Conservation (phyloP, 2,797 vertebrate species). For the Thripadectes ignobilis region DNA sequence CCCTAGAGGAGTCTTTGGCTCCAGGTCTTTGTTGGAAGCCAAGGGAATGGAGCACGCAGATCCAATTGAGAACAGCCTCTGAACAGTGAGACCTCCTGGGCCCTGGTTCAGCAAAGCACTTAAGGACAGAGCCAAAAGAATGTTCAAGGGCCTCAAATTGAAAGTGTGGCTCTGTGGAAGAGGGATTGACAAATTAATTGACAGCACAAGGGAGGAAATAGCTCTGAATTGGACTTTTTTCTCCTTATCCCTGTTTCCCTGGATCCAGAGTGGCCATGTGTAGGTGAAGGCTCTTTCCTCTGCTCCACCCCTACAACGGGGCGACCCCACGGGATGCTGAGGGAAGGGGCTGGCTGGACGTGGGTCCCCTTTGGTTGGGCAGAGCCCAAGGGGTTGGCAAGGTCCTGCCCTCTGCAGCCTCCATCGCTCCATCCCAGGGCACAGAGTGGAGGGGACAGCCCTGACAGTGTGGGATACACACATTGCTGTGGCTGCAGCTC, state of each 20-base stretch:
- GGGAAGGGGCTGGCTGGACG: neutral
- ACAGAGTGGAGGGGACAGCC: neutral
- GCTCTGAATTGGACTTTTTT: accelerated
- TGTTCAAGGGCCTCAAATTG: neutral
- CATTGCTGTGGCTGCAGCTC: accelerated
- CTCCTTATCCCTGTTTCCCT: neutral
- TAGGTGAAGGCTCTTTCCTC: neutral
- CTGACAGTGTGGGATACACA: accelerated
- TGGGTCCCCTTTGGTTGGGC: neutral
- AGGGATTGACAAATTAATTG: neutral
- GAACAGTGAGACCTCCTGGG: neutral
- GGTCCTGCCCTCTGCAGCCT: neutral
- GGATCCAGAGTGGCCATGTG: accelerated
- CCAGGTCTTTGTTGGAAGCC: neutral
- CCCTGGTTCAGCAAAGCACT: slow-evolving; percentile 23
- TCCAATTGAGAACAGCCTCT: neutral
- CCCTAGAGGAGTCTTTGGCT: neutral
- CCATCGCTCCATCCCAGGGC: accelerated
- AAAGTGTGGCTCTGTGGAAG: neutral
- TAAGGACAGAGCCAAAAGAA: neutral
- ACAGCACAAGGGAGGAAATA: neutral
- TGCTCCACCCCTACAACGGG: accelerated
- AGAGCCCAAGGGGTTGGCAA: accelerated
- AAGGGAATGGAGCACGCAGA: neutral
- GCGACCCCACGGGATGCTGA: accelerated